phyloP scores from a whole-genome alignment of 1,140 invertebrate genomes.

The Protaetia brevitarsis region DNA sequence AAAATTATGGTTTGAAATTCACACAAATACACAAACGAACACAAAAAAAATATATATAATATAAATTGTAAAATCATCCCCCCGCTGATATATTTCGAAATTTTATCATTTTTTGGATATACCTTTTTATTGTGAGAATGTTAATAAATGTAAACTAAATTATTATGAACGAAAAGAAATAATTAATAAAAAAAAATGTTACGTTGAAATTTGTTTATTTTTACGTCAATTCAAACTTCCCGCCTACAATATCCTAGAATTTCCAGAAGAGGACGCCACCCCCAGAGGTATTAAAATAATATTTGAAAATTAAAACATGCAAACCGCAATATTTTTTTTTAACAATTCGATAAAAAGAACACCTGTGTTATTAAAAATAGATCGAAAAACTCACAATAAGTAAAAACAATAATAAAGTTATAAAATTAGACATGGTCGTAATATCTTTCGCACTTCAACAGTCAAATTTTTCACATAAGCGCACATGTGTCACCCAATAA shows the following conservation, averaged over 20 bases:
- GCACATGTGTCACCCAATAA: too few relatives aligned
- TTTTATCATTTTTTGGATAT: slow-evolving; percentile 42
- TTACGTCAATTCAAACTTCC: background rate
- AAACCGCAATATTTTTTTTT: too few relatives aligned
- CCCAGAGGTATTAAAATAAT: too few relatives aligned
- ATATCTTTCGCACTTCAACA: too few relatives aligned
- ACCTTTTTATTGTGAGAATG: slow-evolving; percentile 44
- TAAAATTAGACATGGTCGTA: too few relatives aligned
- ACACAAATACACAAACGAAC: background rate
- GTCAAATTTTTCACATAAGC: too few relatives aligned
- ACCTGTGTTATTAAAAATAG: too few relatives aligned
- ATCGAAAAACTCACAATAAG: too few relatives aligned
- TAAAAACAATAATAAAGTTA: too few relatives aligned
- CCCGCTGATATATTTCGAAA: slow-evolving; percentile 30
- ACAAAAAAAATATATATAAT: background rate
- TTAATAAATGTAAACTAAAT: slow-evolving; percentile 32
- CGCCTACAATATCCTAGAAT: background rate
- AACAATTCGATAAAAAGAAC: too few relatives aligned
- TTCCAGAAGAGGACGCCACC: background rate
- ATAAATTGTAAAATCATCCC: slow-evolving; percentile 29
- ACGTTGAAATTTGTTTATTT: slow-evolving; percentile 26
- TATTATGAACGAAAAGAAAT: slow-evolving; percentile 21
- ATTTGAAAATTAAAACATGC: too few relatives aligned
- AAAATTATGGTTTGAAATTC: background rate
- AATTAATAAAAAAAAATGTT: slow-evolving; percentile 36